Percentiles rank a stretch among this genome's conserved stretches.
Conservation (phyloP, 2,113 vertebrate genomes). For the Vicugna pacos region DNA sequence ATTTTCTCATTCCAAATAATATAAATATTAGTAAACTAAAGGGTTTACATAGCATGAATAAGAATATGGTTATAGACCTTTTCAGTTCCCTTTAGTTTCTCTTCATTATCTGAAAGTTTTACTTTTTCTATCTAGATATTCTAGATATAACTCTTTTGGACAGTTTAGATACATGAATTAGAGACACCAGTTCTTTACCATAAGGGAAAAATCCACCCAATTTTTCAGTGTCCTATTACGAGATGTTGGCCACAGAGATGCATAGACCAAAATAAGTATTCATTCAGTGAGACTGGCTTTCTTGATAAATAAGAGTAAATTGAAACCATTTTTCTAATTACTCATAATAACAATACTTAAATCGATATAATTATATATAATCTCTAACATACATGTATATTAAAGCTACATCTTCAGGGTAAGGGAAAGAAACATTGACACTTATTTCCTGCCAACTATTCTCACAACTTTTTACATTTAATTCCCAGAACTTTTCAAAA, state of each 20-base stretch:
- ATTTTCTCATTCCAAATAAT: neutral
- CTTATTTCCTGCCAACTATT: slow-evolving; percentile 22
- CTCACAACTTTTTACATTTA: slow-evolving; percentile 30
- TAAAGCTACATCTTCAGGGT: neutral
- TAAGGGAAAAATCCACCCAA: neutral
- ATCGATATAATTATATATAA: neutral
- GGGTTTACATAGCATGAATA: neutral
- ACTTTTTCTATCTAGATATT: neutral
- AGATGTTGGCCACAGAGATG: neutral
- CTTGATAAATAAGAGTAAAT: neutral
- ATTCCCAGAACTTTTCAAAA: slow-evolving; percentile 20
- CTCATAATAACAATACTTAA: neutral
- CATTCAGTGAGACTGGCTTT: neutral
- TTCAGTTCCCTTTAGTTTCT: neutral
- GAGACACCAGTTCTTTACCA: neutral
- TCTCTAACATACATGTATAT: neutral
- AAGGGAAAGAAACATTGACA: neutral
- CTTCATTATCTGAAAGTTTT: neutral
- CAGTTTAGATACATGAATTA: neutral
- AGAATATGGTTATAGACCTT: neutral
- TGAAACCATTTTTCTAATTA: neutral
- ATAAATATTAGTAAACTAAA: neutral
- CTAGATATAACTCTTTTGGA: neutral
- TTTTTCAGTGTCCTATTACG: neutral
- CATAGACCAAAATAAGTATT: neutral